These are phyloP conservation scores for Tinamus major DNA, from an alignment of 2,797 vertebrate species.

Conservation along the genomic window DNA sequence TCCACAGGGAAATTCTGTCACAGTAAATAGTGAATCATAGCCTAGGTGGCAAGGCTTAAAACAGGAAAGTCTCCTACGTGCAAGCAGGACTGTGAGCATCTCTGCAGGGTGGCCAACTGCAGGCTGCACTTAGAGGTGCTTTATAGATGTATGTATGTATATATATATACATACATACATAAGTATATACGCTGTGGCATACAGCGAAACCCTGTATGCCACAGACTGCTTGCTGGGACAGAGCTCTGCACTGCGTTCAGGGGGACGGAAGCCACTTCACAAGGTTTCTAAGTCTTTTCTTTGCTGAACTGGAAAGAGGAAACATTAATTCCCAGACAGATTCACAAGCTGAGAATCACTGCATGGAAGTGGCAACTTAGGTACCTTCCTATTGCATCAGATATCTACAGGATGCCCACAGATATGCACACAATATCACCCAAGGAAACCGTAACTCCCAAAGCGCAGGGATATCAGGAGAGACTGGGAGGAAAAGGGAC, in stretches of 20 bases:
- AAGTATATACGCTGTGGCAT: no score
- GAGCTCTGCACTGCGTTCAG: not conserved
- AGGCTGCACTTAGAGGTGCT: not conserved
- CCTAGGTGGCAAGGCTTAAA: not conserved
- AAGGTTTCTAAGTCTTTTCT: not conserved
- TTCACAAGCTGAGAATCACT: not conserved
- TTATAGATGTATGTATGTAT: not conserved
- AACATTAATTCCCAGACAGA: not conserved
- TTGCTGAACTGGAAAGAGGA: not conserved
- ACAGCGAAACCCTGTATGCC: not conserved
- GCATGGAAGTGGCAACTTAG: not conserved
- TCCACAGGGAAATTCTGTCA: not conserved
- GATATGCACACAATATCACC: not conserved
- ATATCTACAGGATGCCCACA: not conserved
- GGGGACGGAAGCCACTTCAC: not conserved
- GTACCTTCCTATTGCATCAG: not conserved
- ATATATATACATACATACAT: no score
- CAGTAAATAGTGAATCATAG: not conserved
- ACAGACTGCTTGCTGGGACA: not conserved
- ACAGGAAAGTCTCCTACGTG: not conserved
- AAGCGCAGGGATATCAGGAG: accelerated
- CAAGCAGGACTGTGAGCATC: not conserved
- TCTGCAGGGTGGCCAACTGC: not conserved
- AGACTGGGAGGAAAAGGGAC: not conserved
- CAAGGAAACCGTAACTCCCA: not conserved